Conservation (phyloP, 2,113 vertebrate genomes). For the Donacobius atricapilla region DNA sequence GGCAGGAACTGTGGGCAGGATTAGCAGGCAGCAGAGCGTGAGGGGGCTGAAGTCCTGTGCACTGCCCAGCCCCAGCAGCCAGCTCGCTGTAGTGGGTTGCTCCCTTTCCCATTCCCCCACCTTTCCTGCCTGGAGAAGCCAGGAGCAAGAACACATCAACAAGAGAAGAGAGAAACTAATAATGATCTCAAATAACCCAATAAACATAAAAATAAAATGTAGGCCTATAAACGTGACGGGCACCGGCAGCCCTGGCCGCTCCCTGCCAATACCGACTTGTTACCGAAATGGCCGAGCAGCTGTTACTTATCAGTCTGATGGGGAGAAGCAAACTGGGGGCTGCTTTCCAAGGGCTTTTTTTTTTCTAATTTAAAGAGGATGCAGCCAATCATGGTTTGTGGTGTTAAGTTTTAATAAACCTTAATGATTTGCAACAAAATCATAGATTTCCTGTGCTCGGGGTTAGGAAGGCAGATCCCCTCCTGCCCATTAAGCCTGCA, state of each 20-base stretch:
- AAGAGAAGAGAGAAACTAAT: slow-evolving; percentile 61
- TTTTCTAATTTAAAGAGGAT: slow-evolving; percentile 41
- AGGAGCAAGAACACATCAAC: slow-evolving; percentile 50
- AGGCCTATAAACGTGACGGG: slow-evolving; percentile 56
- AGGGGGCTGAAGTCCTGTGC: fast-evolving
- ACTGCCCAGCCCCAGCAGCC: background rate
- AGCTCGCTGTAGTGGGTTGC: background rate
- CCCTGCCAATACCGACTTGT: slow-evolving; percentile 47
- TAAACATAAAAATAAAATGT: slow-evolving; percentile 67
- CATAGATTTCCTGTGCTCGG: background rate
- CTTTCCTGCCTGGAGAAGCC: background rate
- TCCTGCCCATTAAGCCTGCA: background rate
- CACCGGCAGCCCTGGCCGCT: slow-evolving; percentile 44
- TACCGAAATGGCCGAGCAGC: slow-evolving; percentile 59
- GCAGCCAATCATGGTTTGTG: slow-evolving; percentile 11
- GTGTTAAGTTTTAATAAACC: slow-evolving; percentile 50
- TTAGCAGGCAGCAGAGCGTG: fast-evolving
- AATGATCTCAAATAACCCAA: slow-evolving; percentile 67
- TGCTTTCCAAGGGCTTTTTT: slow-evolving; percentile 41
- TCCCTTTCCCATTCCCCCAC: background rate
- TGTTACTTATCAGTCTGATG: slow-evolving; percentile 64
- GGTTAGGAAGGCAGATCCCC: background rate
- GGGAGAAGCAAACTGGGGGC: slow-evolving; percentile 33
- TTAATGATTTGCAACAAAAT: slow-evolving; percentile 39
- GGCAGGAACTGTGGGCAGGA: background rate